Conservation (phyloP, 1,140 invertebrate genomes). For the Listronotus bonariensis region DNA sequence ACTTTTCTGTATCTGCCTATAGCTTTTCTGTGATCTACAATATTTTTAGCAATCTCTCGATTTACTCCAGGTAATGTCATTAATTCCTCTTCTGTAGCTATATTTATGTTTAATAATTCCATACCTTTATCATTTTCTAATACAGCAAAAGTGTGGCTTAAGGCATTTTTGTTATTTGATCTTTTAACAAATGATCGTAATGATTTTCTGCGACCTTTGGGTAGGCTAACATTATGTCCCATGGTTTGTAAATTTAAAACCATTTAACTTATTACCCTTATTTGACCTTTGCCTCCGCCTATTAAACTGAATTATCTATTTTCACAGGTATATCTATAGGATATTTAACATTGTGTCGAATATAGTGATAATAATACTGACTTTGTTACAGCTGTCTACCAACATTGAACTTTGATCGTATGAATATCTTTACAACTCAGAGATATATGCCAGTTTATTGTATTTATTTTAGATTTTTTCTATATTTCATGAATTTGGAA, state of each 20-base stretch:
- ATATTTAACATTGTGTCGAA: not conserved
- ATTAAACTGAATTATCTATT: conserved; percentile 6
- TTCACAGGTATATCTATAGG: not conserved
- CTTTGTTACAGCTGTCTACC: too few species aligned
- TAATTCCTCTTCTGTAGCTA: conserved; percentile 66
- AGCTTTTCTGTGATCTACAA: conserved; percentile 74
- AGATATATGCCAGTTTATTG: too few species aligned
- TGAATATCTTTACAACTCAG: too few species aligned
- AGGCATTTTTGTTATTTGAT: conserved; percentile 36
- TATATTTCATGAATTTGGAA: too few species aligned
- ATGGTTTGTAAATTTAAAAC: conserved; percentile 41
- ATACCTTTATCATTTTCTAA: conserved; percentile 49
- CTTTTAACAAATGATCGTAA: conserved; percentile 47
- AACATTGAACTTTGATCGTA: too few species aligned
- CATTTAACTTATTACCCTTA: conserved; percentile 25
- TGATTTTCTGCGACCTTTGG: conserved; percentile 48
- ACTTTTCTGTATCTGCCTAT: conserved; percentile 79
- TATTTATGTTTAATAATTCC: conserved; percentile 66
- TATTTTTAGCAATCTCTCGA: conserved; percentile 71
- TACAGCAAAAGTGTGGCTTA: conserved; percentile 53
- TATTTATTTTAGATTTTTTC: too few species aligned
- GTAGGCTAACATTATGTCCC: conserved; percentile 52
- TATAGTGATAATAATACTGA: too few species aligned
- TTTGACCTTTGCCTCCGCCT: conserved; percentile 9
- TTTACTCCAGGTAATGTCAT: conserved; percentile 52